These are phyloP conservation scores for Sepiola atlantica DNA, from an alignment of 2,888 invertebrate species.

Conservation along the genomic window DNA sequence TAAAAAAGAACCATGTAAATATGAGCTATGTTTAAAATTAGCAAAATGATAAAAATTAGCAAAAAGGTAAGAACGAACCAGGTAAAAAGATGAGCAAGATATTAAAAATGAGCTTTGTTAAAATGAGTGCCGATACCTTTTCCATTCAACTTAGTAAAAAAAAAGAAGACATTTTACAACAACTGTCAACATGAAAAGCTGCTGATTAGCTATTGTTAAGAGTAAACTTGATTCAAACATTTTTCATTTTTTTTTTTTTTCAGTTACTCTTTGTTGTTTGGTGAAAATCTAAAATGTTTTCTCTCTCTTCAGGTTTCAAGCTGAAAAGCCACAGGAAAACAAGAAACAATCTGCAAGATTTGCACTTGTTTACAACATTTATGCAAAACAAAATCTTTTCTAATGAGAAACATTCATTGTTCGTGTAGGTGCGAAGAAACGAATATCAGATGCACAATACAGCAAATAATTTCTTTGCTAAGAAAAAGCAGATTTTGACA, in stretches of 20 bases:
- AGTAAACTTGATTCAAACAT: not conserved
- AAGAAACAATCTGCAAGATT: not conserved
- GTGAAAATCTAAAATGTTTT: not conserved
- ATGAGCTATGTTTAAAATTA: too few species aligned
- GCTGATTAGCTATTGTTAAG: not conserved
- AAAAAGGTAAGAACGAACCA: not conserved
- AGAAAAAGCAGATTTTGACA: too few species aligned
- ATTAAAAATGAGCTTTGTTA: too few species aligned
- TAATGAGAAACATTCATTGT: not conserved
- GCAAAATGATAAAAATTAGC: not conserved
- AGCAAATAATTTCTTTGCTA: too few species aligned
- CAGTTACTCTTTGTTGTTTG: too few species aligned
- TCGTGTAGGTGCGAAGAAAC: too few species aligned
- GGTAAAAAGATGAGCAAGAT: too few species aligned
- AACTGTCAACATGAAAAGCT: not conserved
- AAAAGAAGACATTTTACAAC: not conserved
- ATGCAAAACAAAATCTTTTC: not conserved
- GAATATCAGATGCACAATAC: too few species aligned
- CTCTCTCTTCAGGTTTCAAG: not conserved
- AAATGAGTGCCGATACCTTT: too few species aligned
- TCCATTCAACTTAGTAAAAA: not conserved
- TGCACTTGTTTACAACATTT: not conserved
- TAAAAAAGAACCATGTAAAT: too few species aligned
- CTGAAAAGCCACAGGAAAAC: not conserved
- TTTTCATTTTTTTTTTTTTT: not conserved